Percentiles rank a stretch among this genome's conserved stretches.
These are phyloP conservation scores for Rhinoraja longicauda DNA, from an alignment of 2,797 vertebrate genomes.

Conservation along the genomic window DNA sequence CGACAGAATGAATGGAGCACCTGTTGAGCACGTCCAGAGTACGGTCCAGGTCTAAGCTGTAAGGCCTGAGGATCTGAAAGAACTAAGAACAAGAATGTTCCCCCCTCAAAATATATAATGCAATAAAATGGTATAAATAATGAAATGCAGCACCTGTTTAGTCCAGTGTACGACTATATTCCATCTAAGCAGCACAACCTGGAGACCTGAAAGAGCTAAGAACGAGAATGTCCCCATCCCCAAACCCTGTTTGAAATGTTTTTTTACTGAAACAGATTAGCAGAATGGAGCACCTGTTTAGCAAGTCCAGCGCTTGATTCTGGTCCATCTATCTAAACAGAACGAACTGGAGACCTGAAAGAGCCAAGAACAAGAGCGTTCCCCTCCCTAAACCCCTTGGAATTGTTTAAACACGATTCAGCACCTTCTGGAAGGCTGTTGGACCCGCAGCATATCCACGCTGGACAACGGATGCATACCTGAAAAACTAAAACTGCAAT, in stretches of 20 bases:
- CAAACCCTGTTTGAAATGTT: background rate
- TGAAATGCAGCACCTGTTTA: background rate
- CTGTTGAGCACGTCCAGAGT: too few species aligned
- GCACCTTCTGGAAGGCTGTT: too few species aligned
- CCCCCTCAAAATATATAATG: background rate
- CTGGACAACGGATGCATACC: background rate
- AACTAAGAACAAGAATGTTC: background rate
- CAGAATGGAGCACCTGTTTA: background rate
- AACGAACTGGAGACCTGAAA: background rate
- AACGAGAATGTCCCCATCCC: background rate
- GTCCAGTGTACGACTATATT: background rate
- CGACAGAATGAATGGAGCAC: too few species aligned
- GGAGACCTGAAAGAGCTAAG: background rate
- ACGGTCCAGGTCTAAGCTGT: too few species aligned
- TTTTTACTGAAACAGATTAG: background rate
- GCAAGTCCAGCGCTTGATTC: background rate
- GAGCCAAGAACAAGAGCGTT: background rate
- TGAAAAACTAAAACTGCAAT: constrained; percentile 4
- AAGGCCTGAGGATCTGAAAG: background rate
- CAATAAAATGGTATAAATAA: background rate
- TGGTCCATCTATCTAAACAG: background rate
- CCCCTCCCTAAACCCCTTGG: background rate
- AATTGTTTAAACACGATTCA: too few species aligned
- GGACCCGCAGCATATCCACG: background rate
- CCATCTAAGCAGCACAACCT: background rate